Percentiles rank a stretch among this genome's conserved stretches.
phyloP scores from a whole-genome alignment of 2,888 invertebrate genomes.

The Hoplodrina ambigua region DNA sequence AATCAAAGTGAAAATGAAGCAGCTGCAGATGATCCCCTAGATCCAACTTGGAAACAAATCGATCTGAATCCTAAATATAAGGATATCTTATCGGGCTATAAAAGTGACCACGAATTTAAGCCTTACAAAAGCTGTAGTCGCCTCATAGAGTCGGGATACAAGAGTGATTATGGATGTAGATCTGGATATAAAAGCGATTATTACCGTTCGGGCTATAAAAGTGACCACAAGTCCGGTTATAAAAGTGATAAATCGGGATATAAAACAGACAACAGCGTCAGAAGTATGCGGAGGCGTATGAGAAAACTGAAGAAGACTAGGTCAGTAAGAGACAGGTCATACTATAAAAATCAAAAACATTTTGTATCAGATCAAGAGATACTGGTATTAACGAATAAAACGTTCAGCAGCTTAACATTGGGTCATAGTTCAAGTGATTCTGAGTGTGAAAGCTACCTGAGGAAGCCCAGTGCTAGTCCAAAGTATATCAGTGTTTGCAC shows the following conservation, averaged over 20 bases:
- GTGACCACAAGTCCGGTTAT: constrained; percentile 91
- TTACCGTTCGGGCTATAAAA: constrained; percentile 91
- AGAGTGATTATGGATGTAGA: constrained; percentile 91
- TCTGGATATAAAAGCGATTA: constrained; percentile 89
- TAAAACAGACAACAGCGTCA: constrained; percentile 90
- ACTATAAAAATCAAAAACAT: constrained; percentile 90
- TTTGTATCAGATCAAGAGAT: constrained; percentile 91
- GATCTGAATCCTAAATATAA: constrained; percentile 92
- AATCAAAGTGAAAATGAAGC: constrained; percentile 88
- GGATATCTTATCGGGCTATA: constrained; percentile 91
- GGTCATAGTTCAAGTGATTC: constrained; percentile 90
- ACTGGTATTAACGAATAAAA: constrained; percentile 88
- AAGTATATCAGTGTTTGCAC: constrained; percentile 86
- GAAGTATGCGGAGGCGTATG: constrained; percentile 86
- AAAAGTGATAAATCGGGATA: constrained; percentile 91
- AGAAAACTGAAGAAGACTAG: constrained; percentile 88
- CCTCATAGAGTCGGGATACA: constrained; percentile 90
- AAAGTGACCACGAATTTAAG: constrained; percentile 90
- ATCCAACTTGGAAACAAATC: constrained; percentile 92
- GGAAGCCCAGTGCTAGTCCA: constrained; percentile 83
- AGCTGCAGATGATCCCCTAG: constrained; percentile 90
- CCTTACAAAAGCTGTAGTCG: constrained; percentile 89
- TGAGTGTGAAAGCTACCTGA: constrained; percentile 85
- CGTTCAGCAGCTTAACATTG: constrained; percentile 88
- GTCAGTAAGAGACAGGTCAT: constrained; percentile 87